Evolutionary conservation across 2,888 invertebrate species (phyloP).

Genomic region (Hartigia nigra): DNA sequence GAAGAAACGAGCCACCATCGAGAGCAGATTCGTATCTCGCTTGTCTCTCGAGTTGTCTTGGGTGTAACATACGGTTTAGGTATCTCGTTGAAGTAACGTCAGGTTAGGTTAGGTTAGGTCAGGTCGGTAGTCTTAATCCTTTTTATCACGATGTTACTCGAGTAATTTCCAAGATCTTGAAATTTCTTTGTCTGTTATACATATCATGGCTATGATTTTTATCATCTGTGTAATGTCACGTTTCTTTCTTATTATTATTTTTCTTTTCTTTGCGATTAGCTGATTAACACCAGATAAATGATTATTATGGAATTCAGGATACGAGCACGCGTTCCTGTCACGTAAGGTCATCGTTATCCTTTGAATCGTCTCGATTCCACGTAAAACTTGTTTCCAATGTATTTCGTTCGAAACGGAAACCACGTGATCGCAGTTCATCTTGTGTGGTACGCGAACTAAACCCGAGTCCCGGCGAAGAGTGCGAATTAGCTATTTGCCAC

Average conservation of each 20-base stretch:
- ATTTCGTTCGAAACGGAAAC: neutral
- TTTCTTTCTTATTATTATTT: neutral
- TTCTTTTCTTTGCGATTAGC: neutral
- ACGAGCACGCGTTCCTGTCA: too few relatives aligned
- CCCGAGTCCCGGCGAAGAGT: conserved; percentile 40
- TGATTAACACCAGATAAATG: neutral
- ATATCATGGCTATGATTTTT: neutral
- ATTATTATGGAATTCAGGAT: neutral
- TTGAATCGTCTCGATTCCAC: neutral
- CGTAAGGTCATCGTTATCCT: neutral
- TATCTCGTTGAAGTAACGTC: neutral
- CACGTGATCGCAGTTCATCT: conserved; percentile 4
- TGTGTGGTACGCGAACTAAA: conserved; percentile 37
- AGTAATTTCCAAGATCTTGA: neutral
- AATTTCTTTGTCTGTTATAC: neutral
- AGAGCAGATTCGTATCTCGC: neutral
- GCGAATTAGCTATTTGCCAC: conserved; percentile 51
- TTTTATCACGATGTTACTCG: neutral
- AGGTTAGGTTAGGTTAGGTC: neutral
- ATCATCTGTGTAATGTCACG: neutral
- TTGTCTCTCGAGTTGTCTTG: neutral
- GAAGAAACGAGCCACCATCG: neutral
- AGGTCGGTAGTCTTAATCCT: neutral
- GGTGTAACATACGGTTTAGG: neutral
- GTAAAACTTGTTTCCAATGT: neutral